Conservation (phyloP, 1,140 invertebrate genomes). For the Magallana angulata region DNA sequence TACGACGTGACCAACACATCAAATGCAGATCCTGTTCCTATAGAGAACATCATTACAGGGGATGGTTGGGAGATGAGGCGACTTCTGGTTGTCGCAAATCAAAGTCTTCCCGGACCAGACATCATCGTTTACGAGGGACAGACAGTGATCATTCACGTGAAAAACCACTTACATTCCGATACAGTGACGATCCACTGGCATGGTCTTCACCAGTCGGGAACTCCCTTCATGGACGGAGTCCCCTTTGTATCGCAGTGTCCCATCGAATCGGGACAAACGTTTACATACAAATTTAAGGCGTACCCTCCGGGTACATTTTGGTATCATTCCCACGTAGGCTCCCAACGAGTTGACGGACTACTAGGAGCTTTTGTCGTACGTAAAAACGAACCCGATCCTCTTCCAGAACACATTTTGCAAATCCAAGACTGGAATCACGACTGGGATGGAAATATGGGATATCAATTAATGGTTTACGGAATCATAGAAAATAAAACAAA, state of each 20-base stretch:
- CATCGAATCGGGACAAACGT: conserved; percentile 89
- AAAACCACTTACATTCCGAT: conserved; percentile 89
- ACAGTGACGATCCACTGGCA: conserved; percentile 93
- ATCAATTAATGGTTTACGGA: conserved; percentile 66
- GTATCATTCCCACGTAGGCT: conserved; percentile 76
- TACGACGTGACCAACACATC: conserved; percentile 65
- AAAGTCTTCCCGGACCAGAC: conserved; percentile 71
- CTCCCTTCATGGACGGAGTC: conserved; percentile 94
- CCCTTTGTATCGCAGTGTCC: conserved; percentile 95
- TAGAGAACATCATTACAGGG: conserved; percentile 66
- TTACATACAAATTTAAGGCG: conserved; percentile 87
- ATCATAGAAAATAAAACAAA: conserved; percentile 57
- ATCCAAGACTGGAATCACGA: conserved; percentile 74
- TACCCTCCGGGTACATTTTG: conserved; percentile 72
- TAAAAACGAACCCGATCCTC: conserved; percentile 33
- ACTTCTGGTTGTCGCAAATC: conserved; percentile 67
- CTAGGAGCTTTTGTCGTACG: conserved; percentile 70
- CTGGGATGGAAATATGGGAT: conserved; percentile 62
- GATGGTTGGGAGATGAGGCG: conserved; percentile 70
- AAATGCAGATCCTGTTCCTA: conserved; percentile 53
- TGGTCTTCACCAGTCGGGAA: conserved; percentile 89
- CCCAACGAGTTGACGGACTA: conserved; percentile 70
- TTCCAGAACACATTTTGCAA: conserved; percentile 62
- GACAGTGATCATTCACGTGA: conserved; percentile 90
- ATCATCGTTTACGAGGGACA: conserved; percentile 91